Conservation (phyloP, 1,140 invertebrate species). For the Rhyacophila brunnea region DNA sequence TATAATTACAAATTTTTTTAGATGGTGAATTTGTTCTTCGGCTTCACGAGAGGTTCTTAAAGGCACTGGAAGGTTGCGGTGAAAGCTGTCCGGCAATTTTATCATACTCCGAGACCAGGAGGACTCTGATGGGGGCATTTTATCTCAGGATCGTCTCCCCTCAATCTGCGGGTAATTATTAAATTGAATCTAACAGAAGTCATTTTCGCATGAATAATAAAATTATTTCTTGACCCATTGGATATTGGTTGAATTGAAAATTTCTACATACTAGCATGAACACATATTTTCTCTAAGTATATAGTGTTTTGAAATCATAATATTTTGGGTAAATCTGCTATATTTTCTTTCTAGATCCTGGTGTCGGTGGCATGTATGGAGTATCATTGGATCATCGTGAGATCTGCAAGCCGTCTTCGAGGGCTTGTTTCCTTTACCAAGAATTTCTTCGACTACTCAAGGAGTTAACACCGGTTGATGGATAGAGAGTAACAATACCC, state of each 20-base stretch:
- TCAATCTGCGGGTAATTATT: conserved; percentile 59
- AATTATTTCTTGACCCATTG: no score
- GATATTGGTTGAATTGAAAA: no score
- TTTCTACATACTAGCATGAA: neutral
- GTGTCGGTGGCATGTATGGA: conserved; percentile 62
- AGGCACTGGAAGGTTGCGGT: neutral
- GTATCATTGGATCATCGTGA: conserved; percentile 68
- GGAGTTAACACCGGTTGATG: neutral
- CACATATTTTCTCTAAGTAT: neutral
- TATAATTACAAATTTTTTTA: conserved; percentile 40
- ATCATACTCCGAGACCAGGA: conserved; percentile 63
- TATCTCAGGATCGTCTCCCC: conserved; percentile 67
- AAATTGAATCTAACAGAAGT: no score
- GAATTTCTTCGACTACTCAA: conserved; percentile 60
- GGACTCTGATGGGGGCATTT: conserved; percentile 66
- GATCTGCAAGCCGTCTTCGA: conserved; percentile 68
- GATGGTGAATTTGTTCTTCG: conserved; percentile 62
- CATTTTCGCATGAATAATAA: no score
- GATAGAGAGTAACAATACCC: no score
- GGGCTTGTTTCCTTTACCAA: conserved; percentile 64
- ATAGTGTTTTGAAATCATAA: neutral
- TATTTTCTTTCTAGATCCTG: conserved; percentile 56
- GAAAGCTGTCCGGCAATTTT: conserved; percentile 30
- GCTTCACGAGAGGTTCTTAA: conserved; percentile 54
- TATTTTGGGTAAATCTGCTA: neutral